Conservation (phyloP, 2,888 invertebrate genomes). For the Dusona sp. region DNA sequence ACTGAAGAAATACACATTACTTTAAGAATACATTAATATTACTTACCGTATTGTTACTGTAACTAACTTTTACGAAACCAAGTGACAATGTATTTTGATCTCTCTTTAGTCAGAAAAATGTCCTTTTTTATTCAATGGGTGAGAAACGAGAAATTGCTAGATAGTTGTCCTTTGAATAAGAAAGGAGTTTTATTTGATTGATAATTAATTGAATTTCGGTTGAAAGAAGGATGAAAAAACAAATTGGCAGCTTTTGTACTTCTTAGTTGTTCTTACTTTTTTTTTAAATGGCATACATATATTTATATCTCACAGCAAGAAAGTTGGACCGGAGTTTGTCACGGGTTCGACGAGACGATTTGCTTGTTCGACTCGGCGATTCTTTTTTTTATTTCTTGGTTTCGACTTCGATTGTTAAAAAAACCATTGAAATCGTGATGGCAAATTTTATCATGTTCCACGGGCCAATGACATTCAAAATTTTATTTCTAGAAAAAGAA, state of each 20-base stretch:
- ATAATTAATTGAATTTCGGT: constrained; percentile 75
- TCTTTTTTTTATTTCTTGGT: constrained; percentile 32
- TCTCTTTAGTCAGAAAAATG: constrained; percentile 90
- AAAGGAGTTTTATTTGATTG: constrained; percentile 79
- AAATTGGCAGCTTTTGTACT: constrained; percentile 83
- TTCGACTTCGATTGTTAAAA: constrained; percentile 9
- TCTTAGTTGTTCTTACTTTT: constrained; percentile 79
- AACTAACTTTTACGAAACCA: constrained; percentile 85
- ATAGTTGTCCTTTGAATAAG: constrained; percentile 76
- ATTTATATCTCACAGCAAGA: constrained; percentile 36
- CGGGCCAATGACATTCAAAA: constrained; percentile 27
- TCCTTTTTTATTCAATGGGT: constrained; percentile 81
- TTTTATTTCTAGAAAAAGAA: constrained; percentile 37
- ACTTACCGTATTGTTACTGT: constrained; percentile 83
- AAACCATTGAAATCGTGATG: constrained; percentile 48
- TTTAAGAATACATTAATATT: constrained; percentile 78
- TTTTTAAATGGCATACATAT: constrained; percentile 38
- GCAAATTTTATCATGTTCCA: constrained; percentile 26
- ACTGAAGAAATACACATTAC: constrained; percentile 74
- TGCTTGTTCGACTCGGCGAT: background rate
- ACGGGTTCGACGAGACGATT: constrained; percentile 29
- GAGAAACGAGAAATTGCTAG: constrained; percentile 72
- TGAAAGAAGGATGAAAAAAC: constrained; percentile 70
- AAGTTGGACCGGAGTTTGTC: constrained; percentile 38
- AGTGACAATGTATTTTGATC: constrained; percentile 90